Base-by-base conservation (phyloP, 2,888 invertebrate species). In the Meghimatium bilineatum region DNA sequence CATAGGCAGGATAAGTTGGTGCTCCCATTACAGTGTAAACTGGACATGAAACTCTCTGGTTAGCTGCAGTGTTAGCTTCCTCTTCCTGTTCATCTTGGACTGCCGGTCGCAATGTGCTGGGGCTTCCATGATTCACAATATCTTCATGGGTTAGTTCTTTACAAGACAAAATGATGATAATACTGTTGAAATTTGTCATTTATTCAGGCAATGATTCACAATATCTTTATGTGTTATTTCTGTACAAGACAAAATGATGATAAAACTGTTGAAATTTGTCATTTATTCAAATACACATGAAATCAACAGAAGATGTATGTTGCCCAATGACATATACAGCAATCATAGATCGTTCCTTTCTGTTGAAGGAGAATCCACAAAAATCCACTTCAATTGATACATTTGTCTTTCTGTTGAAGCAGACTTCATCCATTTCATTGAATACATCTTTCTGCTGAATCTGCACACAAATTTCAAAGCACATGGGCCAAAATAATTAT, bases 1-100 rank as follows among this genome's bases (percentile, higher is more conserved):
- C 52, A 38, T 82, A 77, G 3, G 36, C 76, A 1, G 76, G 76
- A 32, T 82, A 52, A 5, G 76, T 26, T 1, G 82, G 82, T 17
- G 38, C n/a, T 8, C 17, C 38, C n/a, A 63, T 26, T 38, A 81
- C 81, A 60, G 52, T 74, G 63, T 29, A 81, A 0, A 81, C 44
- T 36, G 81, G 81, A 10, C 71, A 56, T 5, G 72, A 36, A 29
- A 81, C 81, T 0, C 36, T 26, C 63, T 72, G 66, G 8, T 60
- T 81, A 20, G 38, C 34, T 38, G 78, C 32, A 20, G 23, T 66
- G 8, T 66, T 44, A 23, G 63, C 44, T 1, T 78, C 78, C 3
- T 23, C 17, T 32, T 56, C 71, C 12, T 56, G 52, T 20, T 80
- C 56, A 38, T 77, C 76, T n/a, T 60, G 60, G 14, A 63, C 17